phyloP scores from a whole-genome alignment of 2,888 invertebrate genomes.

The Congeria kusceri region DNA sequence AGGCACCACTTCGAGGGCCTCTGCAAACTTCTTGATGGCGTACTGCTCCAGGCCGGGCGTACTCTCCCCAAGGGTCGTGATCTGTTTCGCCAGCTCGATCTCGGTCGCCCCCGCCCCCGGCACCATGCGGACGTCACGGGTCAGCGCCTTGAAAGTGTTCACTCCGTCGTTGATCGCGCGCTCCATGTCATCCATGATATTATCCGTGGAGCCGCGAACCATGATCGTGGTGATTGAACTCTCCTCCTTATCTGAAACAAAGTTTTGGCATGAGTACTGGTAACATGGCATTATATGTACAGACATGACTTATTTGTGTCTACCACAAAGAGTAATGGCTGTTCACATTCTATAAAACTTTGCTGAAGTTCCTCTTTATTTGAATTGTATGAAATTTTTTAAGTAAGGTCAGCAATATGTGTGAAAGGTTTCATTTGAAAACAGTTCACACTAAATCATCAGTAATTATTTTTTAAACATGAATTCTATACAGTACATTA shows the following conservation, averaged over 20 bases:
- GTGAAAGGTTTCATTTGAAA: too few relatives aligned
- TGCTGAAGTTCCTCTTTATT: too few relatives aligned
- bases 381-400: too few relatives aligned
- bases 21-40: slow-evolving; percentile 95
- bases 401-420: too few relatives aligned
- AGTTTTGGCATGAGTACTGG: too few relatives aligned
- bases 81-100: slow-evolving; percentile 95
- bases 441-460: too few relatives aligned
- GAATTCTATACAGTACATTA: too few relatives aligned
- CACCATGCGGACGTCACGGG: slow-evolving; percentile 90
- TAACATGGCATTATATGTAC: too few relatives aligned
- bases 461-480: too few relatives aligned
- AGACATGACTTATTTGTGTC: too few relatives aligned
- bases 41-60: slow-evolving; percentile 98
- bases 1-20: slow-evolving; percentile 95
- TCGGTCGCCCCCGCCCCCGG: slow-evolving; percentile 98
- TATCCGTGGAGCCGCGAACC: slow-evolving; percentile 97
- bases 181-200: slow-evolving; percentile 99
- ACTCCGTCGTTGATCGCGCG: slow-evolving; percentile 99
- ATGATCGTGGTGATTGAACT: slow-evolving; percentile 97
- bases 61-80: slow-evolving; percentile 92
- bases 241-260: slow-evolving; percentile 88
- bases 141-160: slow-evolving; percentile 97
- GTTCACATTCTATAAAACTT: too few relatives aligned
- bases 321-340: too few relatives aligned